A percentile compares a stretch with the other conserved stretches of the same genome.
Conservation (phyloP, 2,888 invertebrate genomes). For the Hirtodrosophila duncani region DNA sequence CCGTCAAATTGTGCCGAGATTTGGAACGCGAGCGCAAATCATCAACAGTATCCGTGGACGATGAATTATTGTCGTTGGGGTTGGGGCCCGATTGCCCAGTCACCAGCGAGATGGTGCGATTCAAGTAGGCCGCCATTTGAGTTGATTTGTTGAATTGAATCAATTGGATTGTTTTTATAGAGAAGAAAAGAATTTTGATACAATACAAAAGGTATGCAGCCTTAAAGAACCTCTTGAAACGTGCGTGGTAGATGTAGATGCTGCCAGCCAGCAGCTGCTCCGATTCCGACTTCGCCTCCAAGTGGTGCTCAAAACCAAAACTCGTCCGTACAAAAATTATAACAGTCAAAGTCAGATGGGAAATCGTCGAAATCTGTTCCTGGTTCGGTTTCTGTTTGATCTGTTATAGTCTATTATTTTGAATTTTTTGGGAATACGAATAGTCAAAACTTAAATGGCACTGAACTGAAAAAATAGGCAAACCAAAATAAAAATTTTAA, state of each 20-base stretch:
- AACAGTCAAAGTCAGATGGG: no score
- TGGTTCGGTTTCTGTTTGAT: no score
- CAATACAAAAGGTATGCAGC: slow-evolving; percentile 71
- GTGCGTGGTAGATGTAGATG: not conserved
- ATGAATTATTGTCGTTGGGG: slow-evolving; percentile 67
- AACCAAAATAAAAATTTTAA: no score
- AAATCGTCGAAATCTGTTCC: no score
- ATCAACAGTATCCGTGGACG: slow-evolving; percentile 62
- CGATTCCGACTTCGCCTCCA: not conserved
- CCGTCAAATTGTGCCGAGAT: slow-evolving; percentile 39
- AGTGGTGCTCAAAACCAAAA: no score
- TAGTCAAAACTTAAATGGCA: no score
- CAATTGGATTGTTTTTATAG: slow-evolving; percentile 14
- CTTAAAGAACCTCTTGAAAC: slow-evolving; percentile 20
- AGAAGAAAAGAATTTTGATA: slow-evolving; percentile 62
- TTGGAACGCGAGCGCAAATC: slow-evolving; percentile 23
- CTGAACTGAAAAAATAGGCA: no score
- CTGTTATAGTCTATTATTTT: no score
- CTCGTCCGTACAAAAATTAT: no score
- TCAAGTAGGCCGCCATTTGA: slow-evolving; percentile 92
- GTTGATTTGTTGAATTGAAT: slow-evolving; percentile 2
- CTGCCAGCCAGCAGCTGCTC: not conserved
- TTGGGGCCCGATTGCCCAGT: slow-evolving; percentile 85
- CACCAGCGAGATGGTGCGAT: slow-evolving; percentile 92
- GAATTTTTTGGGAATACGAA: no score